phyloP scores from a whole-genome alignment of 2,888 invertebrate species.

The Leptinotarsa rubiginosa region DNA sequence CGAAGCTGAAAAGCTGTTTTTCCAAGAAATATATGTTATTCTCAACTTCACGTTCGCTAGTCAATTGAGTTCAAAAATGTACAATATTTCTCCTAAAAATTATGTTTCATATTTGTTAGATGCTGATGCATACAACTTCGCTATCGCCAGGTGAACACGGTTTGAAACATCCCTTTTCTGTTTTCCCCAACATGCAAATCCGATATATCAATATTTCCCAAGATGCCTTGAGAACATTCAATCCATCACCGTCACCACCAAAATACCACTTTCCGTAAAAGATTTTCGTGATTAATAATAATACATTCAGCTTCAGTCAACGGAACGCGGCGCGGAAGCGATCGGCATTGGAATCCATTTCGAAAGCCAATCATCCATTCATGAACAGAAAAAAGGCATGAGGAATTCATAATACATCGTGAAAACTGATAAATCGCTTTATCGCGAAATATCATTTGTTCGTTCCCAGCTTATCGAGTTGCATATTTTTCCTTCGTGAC shows the following conservation, averaged over 20 bases:
- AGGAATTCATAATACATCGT: neutral
- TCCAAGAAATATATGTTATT: no score
- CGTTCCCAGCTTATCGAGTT: slow-evolving; percentile 15
- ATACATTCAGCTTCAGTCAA: slow-evolving; percentile 9
- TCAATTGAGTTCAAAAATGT: no score
- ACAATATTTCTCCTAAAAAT: neutral
- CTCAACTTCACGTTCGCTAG: no score
- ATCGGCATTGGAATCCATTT: neutral
- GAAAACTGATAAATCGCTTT: slow-evolving; percentile 6
- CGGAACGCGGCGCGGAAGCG: neutral
- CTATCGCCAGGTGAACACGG: neutral
- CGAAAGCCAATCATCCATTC: slow-evolving; percentile 4
- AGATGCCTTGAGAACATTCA: neutral
- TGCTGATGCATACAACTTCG: neutral
- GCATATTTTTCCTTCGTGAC: slow-evolving; percentile 1
- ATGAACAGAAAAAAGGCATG: neutral
- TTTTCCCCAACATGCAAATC: neutral
- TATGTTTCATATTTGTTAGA: neutral
- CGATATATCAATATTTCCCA: neutral
- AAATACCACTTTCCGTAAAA: neutral
- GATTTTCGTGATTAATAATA: slow-evolving; percentile 5
- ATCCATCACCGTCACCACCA: slow-evolving; percentile 9
- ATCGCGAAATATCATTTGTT: neutral
- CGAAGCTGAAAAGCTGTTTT: no score
- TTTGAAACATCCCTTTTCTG: neutral